These are phyloP conservation scores for Lordiphosa collinella DNA, from an alignment of 1,140 invertebrate species.

Conservation along the genomic window DNA sequence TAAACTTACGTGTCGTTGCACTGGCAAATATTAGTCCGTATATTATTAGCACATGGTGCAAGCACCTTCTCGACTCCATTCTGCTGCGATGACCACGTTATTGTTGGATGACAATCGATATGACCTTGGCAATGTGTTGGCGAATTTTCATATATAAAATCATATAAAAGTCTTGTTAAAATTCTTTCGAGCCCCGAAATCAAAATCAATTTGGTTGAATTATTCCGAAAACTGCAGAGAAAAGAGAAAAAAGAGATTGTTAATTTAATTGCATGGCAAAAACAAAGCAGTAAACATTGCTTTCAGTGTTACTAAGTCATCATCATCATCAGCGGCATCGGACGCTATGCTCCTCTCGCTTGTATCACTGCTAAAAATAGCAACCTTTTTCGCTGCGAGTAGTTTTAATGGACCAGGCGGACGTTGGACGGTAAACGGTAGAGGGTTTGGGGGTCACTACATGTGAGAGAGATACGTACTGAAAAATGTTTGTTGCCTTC, in stretches of 20 bases:
- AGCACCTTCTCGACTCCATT: conserved; percentile 32
- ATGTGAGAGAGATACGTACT: no score
- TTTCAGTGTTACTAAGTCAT: conserved; percentile 59
- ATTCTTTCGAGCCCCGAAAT: conserved; percentile 45
- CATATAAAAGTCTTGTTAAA: conserved; percentile 50
- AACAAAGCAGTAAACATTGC: conserved; percentile 30
- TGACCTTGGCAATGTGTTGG: conserved; percentile 49
- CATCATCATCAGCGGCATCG: conserved; percentile 18
- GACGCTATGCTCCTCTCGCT: conserved; percentile 25
- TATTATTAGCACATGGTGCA: conserved; percentile 50
- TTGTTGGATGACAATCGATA: conserved; percentile 56
- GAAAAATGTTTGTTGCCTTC: conserved; percentile 13
- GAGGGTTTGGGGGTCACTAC: no score
- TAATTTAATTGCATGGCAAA: conserved; percentile 66
- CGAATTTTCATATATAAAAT: conserved; percentile 42
- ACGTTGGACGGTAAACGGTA: conserved; percentile 1
- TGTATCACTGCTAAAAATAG: conserved; percentile 73
- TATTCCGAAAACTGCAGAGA: conserved; percentile 49
- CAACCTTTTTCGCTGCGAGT: conserved; percentile 49
- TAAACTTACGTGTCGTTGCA: conserved; percentile 64
- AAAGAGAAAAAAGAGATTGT: conserved; percentile 6
- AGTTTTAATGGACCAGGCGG: conserved; percentile 52
- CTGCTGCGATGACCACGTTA: neutral
- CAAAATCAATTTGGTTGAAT: conserved; percentile 68
- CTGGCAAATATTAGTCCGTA: conserved; percentile 52